Evolutionary conservation across 1,140 invertebrate species (phyloP).

Genomic region (Orius insidiosus): DNA sequence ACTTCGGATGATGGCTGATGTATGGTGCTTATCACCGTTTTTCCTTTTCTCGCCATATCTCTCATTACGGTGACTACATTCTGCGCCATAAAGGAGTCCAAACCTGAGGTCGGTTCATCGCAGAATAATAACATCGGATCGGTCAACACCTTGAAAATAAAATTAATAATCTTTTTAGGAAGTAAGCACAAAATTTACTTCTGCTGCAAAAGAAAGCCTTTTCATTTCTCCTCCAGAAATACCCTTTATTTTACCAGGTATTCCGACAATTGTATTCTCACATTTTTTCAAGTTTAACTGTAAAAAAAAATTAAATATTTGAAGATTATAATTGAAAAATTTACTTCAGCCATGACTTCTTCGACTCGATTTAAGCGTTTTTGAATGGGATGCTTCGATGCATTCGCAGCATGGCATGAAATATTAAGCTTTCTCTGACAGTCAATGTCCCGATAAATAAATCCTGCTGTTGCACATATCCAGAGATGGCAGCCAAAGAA

Average conservation of each 20-base stretch:
- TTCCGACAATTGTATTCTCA: slow-evolving; percentile 75
- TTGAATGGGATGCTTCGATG: slow-evolving; percentile 55
- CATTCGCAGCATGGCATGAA: slow-evolving; percentile 88
- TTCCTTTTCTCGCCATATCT: slow-evolving; percentile 58
- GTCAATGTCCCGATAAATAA: slow-evolving; percentile 87
- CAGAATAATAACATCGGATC: slow-evolving; percentile 91
- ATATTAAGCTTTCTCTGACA: slow-evolving; percentile 73
- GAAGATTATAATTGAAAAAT: slow-evolving; percentile 8
- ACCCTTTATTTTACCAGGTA: slow-evolving; percentile 69
- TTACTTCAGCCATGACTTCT: slow-evolving; percentile 74
- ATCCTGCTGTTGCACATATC: slow-evolving; percentile 91
- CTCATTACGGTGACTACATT: slow-evolving; percentile 77
- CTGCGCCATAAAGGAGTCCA: slow-evolving; percentile 72
- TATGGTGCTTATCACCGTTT: slow-evolving; percentile 86
- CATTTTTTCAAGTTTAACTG: slow-evolving; percentile 73
- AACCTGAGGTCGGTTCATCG: slow-evolving; percentile 87
- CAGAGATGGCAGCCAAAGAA: slow-evolving; percentile 58
- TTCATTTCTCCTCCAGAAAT: slow-evolving; percentile 93
- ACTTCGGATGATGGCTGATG: slow-evolving; percentile 92
- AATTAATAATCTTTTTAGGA: background rate
- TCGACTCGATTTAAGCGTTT: slow-evolving; percentile 70
- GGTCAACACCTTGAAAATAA: slow-evolving; percentile 44
- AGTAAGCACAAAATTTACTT: slow-evolving; percentile 36
- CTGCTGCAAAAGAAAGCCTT: slow-evolving; percentile 85
- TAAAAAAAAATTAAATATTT: slow-evolving; percentile 12